phyloP scores from a whole-genome alignment of 2,888 invertebrate genomes.

The Drosophila meridiana region DNA sequence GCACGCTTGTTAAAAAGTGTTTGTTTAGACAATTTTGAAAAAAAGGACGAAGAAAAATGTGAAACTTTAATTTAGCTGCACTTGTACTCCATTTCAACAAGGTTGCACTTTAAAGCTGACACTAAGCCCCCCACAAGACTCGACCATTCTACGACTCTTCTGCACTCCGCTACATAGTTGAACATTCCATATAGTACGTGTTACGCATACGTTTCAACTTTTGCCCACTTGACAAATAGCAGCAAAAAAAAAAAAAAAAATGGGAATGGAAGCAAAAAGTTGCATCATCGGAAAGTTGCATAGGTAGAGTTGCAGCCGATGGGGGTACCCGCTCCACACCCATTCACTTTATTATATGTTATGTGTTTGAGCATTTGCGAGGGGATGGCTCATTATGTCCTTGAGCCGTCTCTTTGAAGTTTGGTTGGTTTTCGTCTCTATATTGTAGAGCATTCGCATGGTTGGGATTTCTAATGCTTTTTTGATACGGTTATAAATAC shows the following conservation, averaged over 20 bases:
- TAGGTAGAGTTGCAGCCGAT: conserved; percentile 30
- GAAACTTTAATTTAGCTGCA: conserved; percentile 75
- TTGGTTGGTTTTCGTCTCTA: not conserved
- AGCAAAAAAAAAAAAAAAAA: conserved; percentile 4
- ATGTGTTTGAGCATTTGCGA: conserved; percentile 3
- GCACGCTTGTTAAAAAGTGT: conserved; percentile 38
- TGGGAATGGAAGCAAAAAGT: conserved; percentile 22
- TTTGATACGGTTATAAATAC: too few species aligned
- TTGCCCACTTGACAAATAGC: conserved; percentile 65
- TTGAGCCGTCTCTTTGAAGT: not conserved
- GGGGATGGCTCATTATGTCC: not conserved
- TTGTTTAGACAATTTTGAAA: conserved; percentile 43
- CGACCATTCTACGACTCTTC: conserved; percentile 34
- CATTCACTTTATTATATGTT: conserved; percentile 3
- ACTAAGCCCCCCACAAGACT: conserved; percentile 39
- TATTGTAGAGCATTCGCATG: not conserved
- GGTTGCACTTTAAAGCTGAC: conserved; percentile 56
- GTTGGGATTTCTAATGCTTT: too few species aligned
- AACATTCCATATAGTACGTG: conserved; percentile 77
- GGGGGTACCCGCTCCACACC: not conserved
- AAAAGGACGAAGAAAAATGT: conserved; percentile 47
- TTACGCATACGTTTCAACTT: conserved; percentile 70
- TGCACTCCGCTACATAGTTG: conserved; percentile 59
- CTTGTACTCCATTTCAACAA: conserved; percentile 67
- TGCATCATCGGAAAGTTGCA: conserved; percentile 35